Percentiles rank a stretch among this genome's conserved stretches.
Evolutionary conservation across 2,797 vertebrate species (phyloP).

Genomic region (Sorex maritimensis): DNA sequence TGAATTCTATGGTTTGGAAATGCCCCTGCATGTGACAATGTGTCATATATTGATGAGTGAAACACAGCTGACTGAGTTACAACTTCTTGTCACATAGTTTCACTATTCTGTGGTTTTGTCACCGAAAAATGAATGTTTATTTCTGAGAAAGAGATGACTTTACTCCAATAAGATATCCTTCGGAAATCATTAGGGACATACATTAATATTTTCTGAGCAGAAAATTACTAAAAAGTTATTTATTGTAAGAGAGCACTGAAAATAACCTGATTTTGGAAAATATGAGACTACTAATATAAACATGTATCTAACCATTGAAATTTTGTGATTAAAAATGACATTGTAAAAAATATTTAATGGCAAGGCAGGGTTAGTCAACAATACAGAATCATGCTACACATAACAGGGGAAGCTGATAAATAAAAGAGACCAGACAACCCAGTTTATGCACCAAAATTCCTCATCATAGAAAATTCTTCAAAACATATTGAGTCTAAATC

Average conservation of each 20-base stretch:
- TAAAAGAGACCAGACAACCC: not conserved
- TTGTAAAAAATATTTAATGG: constrained; percentile 36
- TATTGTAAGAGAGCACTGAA: constrained; percentile 20
- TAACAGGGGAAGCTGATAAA: not conserved
- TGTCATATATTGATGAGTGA: not conserved
- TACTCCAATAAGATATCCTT: not conserved
- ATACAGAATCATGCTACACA: not conserved
- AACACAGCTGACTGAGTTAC: not conserved
- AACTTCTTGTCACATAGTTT: not conserved
- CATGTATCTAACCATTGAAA: not conserved
- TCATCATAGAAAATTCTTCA: constrained; percentile 1
- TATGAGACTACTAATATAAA: not conserved
- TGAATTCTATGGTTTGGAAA: not conserved
- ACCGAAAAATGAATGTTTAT: not conserved
- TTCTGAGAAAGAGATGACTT: constrained; percentile 57
- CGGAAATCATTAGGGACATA: not conserved
- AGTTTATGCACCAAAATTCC: not conserved
- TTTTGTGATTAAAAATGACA: constrained; percentile 12
- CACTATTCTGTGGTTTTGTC: not conserved
- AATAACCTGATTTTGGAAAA: constrained; percentile 48
- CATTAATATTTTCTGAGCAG: constrained; percentile 24
- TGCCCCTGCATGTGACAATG: not conserved
- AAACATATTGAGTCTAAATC: constrained; percentile 45
- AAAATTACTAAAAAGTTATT: constrained; percentile 60
- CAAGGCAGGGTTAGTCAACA: not conserved